Conservation (phyloP, 2,888 invertebrate genomes). For the Anoncus sp. region DNA sequence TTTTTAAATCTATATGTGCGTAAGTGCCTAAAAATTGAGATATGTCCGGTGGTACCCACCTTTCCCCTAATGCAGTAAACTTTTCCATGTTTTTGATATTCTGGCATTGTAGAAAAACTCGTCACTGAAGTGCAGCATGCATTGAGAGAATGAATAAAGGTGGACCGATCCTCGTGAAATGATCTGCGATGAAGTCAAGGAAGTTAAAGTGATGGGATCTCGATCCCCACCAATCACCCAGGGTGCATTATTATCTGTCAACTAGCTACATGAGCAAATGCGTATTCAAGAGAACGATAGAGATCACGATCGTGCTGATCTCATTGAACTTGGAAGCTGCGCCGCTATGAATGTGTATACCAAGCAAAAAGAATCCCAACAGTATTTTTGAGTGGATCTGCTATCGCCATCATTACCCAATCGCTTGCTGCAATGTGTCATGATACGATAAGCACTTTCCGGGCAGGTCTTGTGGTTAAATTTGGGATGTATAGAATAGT, state of each 20-base stretch:
- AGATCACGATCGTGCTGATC: slow-evolving; percentile 37
- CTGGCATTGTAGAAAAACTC: background rate
- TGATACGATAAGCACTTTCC: slow-evolving; percentile 13
- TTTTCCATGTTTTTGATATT: too few species aligned
- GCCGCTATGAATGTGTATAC: slow-evolving; percentile 31
- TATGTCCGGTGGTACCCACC: too few species aligned
- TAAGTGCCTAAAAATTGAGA: too few species aligned
- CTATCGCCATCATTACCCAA: slow-evolving; percentile 36
- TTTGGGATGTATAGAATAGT: too few species aligned
- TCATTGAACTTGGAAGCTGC: slow-evolving; percentile 19
- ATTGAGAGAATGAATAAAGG: background rate
- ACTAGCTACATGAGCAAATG: slow-evolving; percentile 9
- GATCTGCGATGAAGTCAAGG: slow-evolving; percentile 37
- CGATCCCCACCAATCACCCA: slow-evolving; percentile 27
- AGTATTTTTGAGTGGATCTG: slow-evolving; percentile 23
- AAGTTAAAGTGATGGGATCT: slow-evolving; percentile 25
- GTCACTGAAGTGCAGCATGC: background rate
- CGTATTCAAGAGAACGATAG: slow-evolving; percentile 8
- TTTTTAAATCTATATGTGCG: too few species aligned
- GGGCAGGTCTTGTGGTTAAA: too few species aligned
- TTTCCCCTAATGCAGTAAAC: too few species aligned
- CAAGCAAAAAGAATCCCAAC: slow-evolving; percentile 30
- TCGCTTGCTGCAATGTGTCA: background rate
- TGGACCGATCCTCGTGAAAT: slow-evolving; percentile 4
- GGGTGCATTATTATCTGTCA: slow-evolving; percentile 49